These are phyloP conservation scores for Drosophila emarginata DNA, from an alignment of 2,888 invertebrate species.

Conservation along the genomic window DNA sequence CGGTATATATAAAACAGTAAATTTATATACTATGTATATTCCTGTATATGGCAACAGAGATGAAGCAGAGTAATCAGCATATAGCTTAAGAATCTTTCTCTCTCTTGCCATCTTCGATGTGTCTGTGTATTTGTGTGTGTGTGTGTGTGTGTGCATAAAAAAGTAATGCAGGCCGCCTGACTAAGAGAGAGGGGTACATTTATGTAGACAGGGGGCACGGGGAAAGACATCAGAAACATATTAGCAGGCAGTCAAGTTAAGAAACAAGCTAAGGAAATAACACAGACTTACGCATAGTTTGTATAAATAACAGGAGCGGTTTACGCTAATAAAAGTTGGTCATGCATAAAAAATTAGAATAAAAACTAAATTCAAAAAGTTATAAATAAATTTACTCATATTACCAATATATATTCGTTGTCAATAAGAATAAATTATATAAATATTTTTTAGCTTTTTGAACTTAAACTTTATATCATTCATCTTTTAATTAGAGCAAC, in stretches of 20 bases:
- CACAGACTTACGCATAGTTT: slow-evolving; percentile 35
- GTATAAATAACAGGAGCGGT: slow-evolving; percentile 24
- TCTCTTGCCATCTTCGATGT: slow-evolving; percentile 21
- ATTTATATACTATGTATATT: slow-evolving; percentile 60
- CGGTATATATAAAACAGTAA: slow-evolving; percentile 39
- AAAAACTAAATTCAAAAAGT: background rate
- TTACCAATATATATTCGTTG: too few species aligned
- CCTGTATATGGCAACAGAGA: slow-evolving; percentile 39
- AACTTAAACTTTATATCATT: too few species aligned
- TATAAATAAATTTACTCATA: too few species aligned
- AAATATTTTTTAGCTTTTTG: too few species aligned
- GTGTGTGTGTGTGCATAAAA: slow-evolving; percentile 15
- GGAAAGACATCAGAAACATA: slow-evolving; percentile 71
- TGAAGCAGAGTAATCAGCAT: slow-evolving; percentile 66
- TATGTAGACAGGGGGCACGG: background rate
- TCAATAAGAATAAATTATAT: too few species aligned
- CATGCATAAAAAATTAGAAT: background rate
- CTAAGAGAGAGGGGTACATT: slow-evolving; percentile 44
- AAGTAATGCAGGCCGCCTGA: slow-evolving; percentile 28
- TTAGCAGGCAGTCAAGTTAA: slow-evolving; percentile 59
- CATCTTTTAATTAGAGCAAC: too few species aligned
- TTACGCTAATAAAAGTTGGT: background rate
- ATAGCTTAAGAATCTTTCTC: slow-evolving; percentile 21
- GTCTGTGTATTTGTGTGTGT: background rate
- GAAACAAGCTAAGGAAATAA: slow-evolving; percentile 17